phyloP scores from a whole-genome alignment of 2,113 vertebrate genomes.

The Pipa parva region DNA sequence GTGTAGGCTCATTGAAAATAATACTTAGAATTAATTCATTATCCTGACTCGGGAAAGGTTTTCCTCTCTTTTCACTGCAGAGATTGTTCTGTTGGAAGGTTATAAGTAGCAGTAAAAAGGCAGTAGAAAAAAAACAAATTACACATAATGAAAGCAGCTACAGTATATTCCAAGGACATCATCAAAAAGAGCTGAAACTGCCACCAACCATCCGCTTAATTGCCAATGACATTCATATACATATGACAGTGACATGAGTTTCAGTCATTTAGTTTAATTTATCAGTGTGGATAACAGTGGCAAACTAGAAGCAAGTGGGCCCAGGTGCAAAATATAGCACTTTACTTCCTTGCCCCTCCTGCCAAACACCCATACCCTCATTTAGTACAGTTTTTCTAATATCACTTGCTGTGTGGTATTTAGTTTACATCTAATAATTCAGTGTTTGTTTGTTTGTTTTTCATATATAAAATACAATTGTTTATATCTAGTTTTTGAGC shows the following conservation, averaged over 20 bases:
- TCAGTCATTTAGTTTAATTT: constrained; percentile 14
- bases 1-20: too few species aligned
- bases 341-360: too few species aligned
- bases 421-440: too few species aligned
- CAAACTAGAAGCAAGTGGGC: too few species aligned
- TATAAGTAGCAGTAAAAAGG: neutral
- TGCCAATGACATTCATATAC: constrained; percentile 43
- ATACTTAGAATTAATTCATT: neutral
- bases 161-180: constrained; percentile 1
- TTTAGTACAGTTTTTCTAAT: too few species aligned
- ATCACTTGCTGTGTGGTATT: too few species aligned
- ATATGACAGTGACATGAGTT: constrained; percentile 28
- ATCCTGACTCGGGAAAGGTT: neutral
- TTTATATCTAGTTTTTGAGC: too few species aligned
- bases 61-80: neutral
- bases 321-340: too few species aligned
- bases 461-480: too few species aligned
- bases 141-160: neutral
- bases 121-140: constrained; percentile 32
- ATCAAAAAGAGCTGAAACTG: constrained; percentile 26
- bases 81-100: neutral
- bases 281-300: too few species aligned
- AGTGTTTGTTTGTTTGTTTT: too few species aligned
- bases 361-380: too few species aligned
- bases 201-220: constrained; percentile 16